phyloP scores from a whole-genome alignment of 2,888 invertebrate genomes.

The Eupeodes luniger region DNA sequence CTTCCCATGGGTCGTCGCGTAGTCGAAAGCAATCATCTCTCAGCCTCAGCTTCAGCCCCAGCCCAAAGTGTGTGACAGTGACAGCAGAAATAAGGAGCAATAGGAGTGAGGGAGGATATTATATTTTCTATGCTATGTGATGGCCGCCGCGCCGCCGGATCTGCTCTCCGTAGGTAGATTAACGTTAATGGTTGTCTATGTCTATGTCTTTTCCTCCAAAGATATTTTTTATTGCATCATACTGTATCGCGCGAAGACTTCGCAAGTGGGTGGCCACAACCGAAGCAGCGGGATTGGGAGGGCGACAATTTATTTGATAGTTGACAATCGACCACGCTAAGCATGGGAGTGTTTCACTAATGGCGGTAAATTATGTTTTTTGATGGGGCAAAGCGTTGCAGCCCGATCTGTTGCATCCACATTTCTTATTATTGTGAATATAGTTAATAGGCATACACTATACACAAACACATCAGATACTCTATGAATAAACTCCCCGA shows the following conservation, averaged over 20 bases:
- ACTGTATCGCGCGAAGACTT: constrained; percentile 5
- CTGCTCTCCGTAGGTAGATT: constrained; percentile 67
- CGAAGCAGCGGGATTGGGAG: constrained; percentile 1
- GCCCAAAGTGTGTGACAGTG: constrained; percentile 44
- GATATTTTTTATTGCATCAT: constrained; percentile 67
- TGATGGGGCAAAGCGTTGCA: constrained; percentile 45
- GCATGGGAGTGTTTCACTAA: constrained; percentile 74
- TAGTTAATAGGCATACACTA: neutral
- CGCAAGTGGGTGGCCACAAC: constrained; percentile 45
- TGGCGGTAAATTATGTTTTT: constrained; percentile 73
- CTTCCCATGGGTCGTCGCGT: constrained; percentile 40
- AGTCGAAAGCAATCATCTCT: constrained; percentile 51
- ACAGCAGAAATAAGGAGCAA: constrained; percentile 1
- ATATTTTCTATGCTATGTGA: neutral
- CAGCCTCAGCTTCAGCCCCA: neutral
- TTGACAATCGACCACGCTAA: constrained; percentile 75
- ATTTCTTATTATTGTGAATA: constrained; percentile 21
- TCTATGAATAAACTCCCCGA: constrained; percentile 1
- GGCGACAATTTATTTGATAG: constrained; percentile 70
- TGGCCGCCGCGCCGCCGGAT: constrained; percentile 43
- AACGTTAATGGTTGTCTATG: constrained; percentile 71
- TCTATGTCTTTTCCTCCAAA: constrained; percentile 58
- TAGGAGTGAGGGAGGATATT: constrained; percentile 31
- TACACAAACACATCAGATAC: neutral
- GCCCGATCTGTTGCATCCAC: constrained; percentile 37